Percentiles rank a stretch among this genome's conserved stretches.
Conservation (phyloP, 2,113 vertebrate genomes). For the Dromas ardeola region DNA sequence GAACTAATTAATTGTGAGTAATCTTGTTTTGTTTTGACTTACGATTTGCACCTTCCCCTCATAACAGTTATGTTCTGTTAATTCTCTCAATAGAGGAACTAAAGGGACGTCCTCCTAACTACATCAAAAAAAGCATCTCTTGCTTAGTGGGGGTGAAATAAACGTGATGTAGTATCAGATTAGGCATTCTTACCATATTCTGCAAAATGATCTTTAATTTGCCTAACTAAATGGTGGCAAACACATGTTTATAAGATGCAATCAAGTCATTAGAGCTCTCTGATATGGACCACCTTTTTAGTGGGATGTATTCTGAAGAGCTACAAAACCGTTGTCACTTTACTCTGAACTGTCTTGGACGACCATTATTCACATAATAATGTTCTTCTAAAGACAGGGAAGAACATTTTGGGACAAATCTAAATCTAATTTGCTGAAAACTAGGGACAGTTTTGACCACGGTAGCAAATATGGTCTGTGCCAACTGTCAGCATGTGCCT, state of each 20-base stretch:
- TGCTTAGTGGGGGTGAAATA: neutral
- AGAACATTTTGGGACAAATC: neutral
- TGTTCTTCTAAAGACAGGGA: neutral
- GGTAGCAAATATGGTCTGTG: neutral
- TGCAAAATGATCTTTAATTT: neutral
- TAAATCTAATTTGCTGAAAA: neutral
- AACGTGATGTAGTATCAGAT: neutral
- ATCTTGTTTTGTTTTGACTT: neutral
- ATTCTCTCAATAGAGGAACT: neutral
- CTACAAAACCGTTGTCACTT: neutral
- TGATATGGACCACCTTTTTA: neutral
- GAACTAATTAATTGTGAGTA: neutral
- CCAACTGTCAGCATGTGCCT: neutral
- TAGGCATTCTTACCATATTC: neutral
- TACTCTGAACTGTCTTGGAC: neutral
- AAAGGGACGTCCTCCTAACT: neutral
- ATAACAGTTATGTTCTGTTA: neutral
- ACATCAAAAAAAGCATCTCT: neutral
- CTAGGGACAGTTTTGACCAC: neutral
- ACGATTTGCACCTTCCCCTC: neutral
- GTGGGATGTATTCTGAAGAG: neutral
- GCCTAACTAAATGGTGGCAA: neutral
- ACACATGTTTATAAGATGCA: neutral
- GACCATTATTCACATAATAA: neutral
- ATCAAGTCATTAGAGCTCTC: neutral